Evolutionary conservation across 2,888 invertebrate species (phyloP), one percentile per base, ranked within the genome.

Genomic region (Eupithecia exiguata): DNA sequence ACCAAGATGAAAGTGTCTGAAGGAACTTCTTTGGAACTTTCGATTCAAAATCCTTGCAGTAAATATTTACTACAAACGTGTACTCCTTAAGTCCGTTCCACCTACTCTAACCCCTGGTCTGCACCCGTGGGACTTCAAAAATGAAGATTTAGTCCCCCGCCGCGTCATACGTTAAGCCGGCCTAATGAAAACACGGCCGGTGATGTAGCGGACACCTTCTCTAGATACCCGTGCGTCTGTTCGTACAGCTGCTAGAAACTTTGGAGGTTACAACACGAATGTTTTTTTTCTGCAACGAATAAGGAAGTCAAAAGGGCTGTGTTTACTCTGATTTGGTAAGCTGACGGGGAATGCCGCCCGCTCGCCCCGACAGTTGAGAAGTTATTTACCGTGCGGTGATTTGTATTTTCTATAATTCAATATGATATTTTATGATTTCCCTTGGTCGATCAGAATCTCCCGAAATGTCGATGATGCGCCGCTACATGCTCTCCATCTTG

Each of bases 91-190:
- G 49, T 5, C 89, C 18, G 81, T 81, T 92, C 91, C 76, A 89
- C 84, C 16, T 0, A 0, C 62, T 53, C 0, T 82, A 86, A 12
- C 58, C 81, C 85, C 61, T 2, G 2, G 81, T 65, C 38, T 68
- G 79, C 87, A 88, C 92, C 92, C 93, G 87, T 89, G 94, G 93
- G 94, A 92, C 92, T 89, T 94, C 94, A 94, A 94, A 94, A 94
- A 94, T 94, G 93, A 94, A 94, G 94, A 94, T 94, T 93, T 94
- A 94, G 93, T 91, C 93, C 91, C 93, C 84, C 85, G 89, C 87
- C 92, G 90, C 93, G 92, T 94, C 94, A 94, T 93, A 93, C 92
- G 92, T 94, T 94, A 92, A 87, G 88, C 87, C 86, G 80, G 82
- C 81, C 90, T 94, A 94, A 94, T 94, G 94, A 94, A 94, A 93